Base-by-base conservation (phyloP, 2,113 vertebrate genomes). In the Sinocyclocheilus rhinocerous region DNA sequence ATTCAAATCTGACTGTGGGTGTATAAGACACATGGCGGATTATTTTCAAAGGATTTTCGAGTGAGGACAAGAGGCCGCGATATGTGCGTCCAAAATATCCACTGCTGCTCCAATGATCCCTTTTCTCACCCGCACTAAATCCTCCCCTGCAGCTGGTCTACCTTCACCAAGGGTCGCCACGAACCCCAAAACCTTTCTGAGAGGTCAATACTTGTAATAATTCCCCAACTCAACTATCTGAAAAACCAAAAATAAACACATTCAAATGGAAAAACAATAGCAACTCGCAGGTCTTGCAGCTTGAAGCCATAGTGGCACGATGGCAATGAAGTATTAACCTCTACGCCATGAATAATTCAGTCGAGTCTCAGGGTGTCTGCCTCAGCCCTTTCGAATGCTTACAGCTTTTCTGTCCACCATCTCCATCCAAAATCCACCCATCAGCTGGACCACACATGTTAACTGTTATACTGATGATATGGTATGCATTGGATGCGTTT, bases 241-340 rank as follows among this genome's bases (percentile, higher is more conserved):
- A 52, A 52, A 52, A 55, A 18, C 1, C 18, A 29, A 77, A 70
- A 20, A 70, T 36, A 84, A 70, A 80, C 24, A 82, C 50, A 52
- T 15, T 52, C 50, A 77, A 52, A 76, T n/a, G 7, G 6, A 83
- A 79, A 57, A 65, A 81, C 48, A 79, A 72, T 26, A n/a, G 12
- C 18, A 75, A 6, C 70, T 85, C 33, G 52, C 20, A 65, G 13
- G 26, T 52, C n/a, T 52, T 42, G n/a, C 59, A 75, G 29, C 70
- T 59, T 83, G 50, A 48, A 77, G 52, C 75, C 76, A 83, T 80
- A 83, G 50, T 75, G 63, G 92, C 92, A 90, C 92, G 81, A 92
- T 91, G 91, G 92, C 93, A 93, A 91, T 93, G 92, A 94, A 93
- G 93, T 94, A 92, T 93, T 93, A 93, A 93, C 91, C 94, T 94